Percentiles rank a stretch among this genome's conserved stretches.
Evolutionary conservation across 2,797 vertebrate genomes (phyloP).

Genomic region (Salmo trutta): DNA sequence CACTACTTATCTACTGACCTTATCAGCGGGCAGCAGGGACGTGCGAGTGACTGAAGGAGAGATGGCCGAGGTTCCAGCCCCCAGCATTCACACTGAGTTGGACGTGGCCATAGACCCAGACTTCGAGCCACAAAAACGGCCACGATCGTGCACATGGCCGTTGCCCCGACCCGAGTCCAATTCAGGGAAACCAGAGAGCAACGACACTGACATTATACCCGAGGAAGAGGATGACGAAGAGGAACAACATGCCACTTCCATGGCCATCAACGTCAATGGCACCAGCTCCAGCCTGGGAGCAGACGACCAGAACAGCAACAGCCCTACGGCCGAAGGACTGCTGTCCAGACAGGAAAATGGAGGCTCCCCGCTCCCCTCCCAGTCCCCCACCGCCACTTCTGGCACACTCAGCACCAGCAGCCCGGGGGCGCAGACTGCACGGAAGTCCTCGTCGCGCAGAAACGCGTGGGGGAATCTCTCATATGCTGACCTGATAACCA

Average conservation of each 20-base stretch:
- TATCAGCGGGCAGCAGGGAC: conserved; percentile 47
- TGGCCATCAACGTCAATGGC: conserved; percentile 63
- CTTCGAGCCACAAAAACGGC: conserved; percentile 94
- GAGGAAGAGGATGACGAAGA: conserved; percentile 94
- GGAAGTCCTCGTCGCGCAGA: conserved; percentile 92
- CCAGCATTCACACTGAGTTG: conserved; percentile 68
- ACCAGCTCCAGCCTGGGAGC: conserved; percentile 39
- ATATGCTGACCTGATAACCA: conserved; percentile 95
- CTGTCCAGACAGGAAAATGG: conserved; percentile 72
- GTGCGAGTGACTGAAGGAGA: conserved; percentile 54
- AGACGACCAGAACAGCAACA: conserved; percentile 72
- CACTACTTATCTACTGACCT: conserved; percentile 62
- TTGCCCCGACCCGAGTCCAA: conserved; percentile 89
- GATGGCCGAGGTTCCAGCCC: conserved; percentile 86
- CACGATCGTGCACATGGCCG: conserved; percentile 96
- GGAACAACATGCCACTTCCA: conserved; percentile 69
- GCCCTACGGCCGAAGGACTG: conserved; percentile 64
- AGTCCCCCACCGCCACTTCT: conserved; percentile 60
- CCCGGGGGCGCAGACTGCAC: conserved; percentile 76
- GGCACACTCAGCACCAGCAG: conserved; percentile 60
- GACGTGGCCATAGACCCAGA: conserved; percentile 94
- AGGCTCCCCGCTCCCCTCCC: conserved; percentile 70
- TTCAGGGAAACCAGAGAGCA: conserved; percentile 82
- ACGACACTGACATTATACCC: conserved; percentile 87
- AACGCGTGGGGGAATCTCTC: conserved; percentile 99